Evolutionary conservation across 37 sponge, comb jelly and placozoan species (phyloP).

Genomic region (Ianthella basta): DNA sequence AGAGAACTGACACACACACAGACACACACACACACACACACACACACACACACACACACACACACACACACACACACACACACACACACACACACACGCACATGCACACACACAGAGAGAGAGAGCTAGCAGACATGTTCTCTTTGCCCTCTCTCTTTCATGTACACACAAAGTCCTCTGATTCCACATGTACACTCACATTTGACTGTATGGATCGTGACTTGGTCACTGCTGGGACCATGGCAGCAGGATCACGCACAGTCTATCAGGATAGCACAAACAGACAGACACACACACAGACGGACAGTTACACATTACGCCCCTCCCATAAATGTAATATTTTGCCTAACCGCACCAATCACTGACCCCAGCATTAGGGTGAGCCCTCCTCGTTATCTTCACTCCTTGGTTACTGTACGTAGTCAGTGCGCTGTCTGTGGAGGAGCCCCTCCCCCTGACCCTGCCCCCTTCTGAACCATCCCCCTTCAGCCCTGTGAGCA

Average conservation of each 20-base stretch:
- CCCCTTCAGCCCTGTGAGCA: neutral
- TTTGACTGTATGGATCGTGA: too few relatives aligned
- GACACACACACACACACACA: constrained; percentile 4
- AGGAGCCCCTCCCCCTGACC: neutral
- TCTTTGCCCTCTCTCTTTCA: too few relatives aligned
- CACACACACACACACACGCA: constrained; percentile 30
- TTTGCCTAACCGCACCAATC: too few relatives aligned
- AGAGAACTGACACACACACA: constrained; percentile 23
- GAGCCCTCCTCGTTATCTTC: constrained; percentile 66
- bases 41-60: neutral
- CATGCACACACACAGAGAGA: constrained; percentile 9
- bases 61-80: constrained; percentile 25
- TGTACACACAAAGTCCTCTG: too few relatives aligned
- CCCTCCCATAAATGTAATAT: too few relatives aligned
- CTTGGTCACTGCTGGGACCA: neutral
- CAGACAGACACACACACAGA: constrained; percentile 7
- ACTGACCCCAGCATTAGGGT: constrained; percentile 43
- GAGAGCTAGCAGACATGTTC: constrained; percentile 6
- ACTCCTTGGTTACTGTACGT: neutral
- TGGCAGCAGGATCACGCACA: neutral
- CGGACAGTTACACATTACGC: neutral
- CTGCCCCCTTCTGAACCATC: neutral
- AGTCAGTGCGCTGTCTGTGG: neutral
- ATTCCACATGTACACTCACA: too few relatives aligned
- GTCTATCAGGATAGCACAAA: neutral